Percentiles rank a stretch among this genome's conserved stretches.
Evolutionary conservation across 2,888 invertebrate species (phyloP).

Genomic region (Platerodrilus igneus): DNA sequence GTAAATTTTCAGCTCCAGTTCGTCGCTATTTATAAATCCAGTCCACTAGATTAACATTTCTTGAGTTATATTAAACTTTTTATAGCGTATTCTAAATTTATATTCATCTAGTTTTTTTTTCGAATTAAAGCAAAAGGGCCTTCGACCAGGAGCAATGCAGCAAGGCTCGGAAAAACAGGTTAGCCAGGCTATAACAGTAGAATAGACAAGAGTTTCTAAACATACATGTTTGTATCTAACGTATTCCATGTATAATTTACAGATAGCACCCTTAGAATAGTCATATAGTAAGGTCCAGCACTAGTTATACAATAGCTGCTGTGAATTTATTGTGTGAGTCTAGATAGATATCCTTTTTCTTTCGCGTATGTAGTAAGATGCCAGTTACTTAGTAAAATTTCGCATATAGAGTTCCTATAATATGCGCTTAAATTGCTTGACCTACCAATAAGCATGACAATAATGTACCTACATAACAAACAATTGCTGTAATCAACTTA

Average conservation of each 20-base stretch:
- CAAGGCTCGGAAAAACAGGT: conserved; percentile 60
- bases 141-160: conserved; percentile 77
- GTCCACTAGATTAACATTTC: too few species aligned
- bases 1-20: too few species aligned
- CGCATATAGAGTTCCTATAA: too few species aligned
- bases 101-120: conserved; percentile 54
- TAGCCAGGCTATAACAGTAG: conserved; percentile 47
- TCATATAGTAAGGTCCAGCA: conserved; percentile 9
- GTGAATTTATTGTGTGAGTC: conserved; percentile 14
- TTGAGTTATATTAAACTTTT: too few species aligned
- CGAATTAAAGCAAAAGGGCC: conserved; percentile 63
- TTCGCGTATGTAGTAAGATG: conserved; percentile 46
- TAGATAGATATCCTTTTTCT: conserved; percentile 3
- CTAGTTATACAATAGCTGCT: conserved; percentile 12
- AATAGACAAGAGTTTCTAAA: conserved; percentile 29
- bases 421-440: too few species aligned
- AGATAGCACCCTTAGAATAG: conserved; percentile 20
- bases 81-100: conserved; percentile 50
- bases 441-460: too few species aligned
- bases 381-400: conserved; percentile 9
- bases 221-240: conserved; percentile 48
- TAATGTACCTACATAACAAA: too few species aligned
- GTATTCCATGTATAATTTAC: too few species aligned
- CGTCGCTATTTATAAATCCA: too few species aligned
- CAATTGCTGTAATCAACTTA: too few species aligned